A percentile compares a stretch with the other conserved stretches of the same genome.
Evolutionary conservation across 2,888 invertebrate species (phyloP).

Genomic region (Dromius quadrimaculatus): DNA sequence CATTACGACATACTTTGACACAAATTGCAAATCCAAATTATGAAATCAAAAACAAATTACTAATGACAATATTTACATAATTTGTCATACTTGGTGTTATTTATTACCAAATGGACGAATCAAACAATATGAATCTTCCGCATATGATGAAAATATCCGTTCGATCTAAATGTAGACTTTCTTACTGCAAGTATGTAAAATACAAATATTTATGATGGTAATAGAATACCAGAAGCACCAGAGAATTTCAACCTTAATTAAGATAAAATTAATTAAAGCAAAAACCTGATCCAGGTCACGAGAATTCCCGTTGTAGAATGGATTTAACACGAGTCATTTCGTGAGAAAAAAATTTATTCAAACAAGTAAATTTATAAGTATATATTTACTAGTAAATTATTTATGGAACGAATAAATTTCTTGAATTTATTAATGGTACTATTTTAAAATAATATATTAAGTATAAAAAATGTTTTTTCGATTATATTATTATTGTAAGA

Average conservation of each 20-base stretch:
- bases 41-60: not conserved
- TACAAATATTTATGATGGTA: constrained; percentile 11
- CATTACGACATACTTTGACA: not conserved
- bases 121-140: not conserved
- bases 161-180: no score
- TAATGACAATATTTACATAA: not conserved
- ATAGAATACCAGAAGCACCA: not conserved
- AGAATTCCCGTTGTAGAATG: constrained; percentile 25
- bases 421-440: no score
- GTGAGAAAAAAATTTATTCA: no score
- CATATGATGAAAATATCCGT: not conserved
- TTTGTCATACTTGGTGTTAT: not conserved
- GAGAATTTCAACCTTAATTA: constrained; percentile 21
- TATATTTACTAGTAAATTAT: no score
- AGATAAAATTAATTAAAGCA: constrained; percentile 28
- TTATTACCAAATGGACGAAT: no score
- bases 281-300: constrained; percentile 29
- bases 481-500: no score
- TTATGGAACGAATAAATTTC: no score
- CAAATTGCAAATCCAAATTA: not conserved
- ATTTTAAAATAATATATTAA: no score
- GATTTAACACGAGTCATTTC: not conserved
- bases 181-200: constrained; percentile 5
- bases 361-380: no score
- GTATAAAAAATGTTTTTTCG: no score